phyloP scores from a whole-genome alignment of 2,888 invertebrate species.

The Rotaria sp. region DNA sequence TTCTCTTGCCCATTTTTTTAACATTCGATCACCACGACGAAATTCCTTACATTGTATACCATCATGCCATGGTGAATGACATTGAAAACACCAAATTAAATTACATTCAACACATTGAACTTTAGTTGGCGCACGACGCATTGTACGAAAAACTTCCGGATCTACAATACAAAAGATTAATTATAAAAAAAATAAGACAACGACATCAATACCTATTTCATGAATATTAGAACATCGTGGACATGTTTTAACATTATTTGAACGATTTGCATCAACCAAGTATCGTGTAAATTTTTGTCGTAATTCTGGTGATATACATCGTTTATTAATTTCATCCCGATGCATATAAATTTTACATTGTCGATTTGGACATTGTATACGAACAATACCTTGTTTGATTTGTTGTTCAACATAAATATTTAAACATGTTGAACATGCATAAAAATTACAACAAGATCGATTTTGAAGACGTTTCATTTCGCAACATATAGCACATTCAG shows the following conservation, averaged over 20 bases:
- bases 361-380: slow-evolving; percentile 49
- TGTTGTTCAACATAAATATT: slow-evolving; percentile 47
- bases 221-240: slow-evolving; percentile 50
- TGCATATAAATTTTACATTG: slow-evolving; percentile 31
- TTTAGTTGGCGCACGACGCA: slow-evolving; percentile 31
- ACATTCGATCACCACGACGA: slow-evolving; percentile 52
- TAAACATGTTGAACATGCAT: slow-evolving; percentile 52
- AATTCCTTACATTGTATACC: slow-evolving; percentile 52
- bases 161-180: background rate
- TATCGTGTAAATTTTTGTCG: slow-evolving; percentile 10
- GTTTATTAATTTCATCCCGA: slow-evolving; percentile 33
- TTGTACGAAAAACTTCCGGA: background rate
- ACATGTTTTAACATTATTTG: slow-evolving; percentile 53
- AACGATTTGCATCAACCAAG: slow-evolving; percentile 47
- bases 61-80: slow-evolving; percentile 55
- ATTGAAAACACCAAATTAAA: slow-evolving; percentile 55
- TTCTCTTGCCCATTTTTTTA: slow-evolving; percentile 55
- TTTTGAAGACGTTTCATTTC: slow-evolving; percentile 42
- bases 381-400: slow-evolving; percentile 48
- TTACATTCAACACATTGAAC: slow-evolving; percentile 51
- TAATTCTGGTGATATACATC: slow-evolving; percentile 10
- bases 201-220: background rate
- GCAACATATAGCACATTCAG: slow-evolving; percentile 50
- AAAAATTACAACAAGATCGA: slow-evolving; percentile 49
- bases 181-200: background rate